Percentiles rank a stretch among this genome's conserved stretches.
These are phyloP conservation scores for Habroteleia sp. DNA, from an alignment of 2,888 invertebrate species.

Conservation along the genomic window DNA sequence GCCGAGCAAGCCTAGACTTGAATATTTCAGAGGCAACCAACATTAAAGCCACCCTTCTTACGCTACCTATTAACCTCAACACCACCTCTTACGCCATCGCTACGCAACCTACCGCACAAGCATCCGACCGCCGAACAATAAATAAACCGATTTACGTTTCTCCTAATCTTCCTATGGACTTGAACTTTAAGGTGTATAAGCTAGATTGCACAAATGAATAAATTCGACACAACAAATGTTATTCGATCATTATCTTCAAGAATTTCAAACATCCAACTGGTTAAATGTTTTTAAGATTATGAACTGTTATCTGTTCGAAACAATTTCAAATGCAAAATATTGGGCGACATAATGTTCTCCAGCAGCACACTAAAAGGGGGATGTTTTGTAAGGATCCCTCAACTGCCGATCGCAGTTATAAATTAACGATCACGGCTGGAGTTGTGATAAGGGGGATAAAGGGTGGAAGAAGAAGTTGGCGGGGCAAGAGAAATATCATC, in stretches of 20 bases:
- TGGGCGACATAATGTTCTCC: conserved; percentile 58
- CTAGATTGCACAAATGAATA: conserved; percentile 20
- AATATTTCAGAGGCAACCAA: conserved; percentile 79
- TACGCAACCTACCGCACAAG: conserved; percentile 62
- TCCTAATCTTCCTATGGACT: conserved; percentile 59
- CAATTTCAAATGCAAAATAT: conserved; percentile 59
- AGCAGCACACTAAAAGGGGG: conserved; percentile 48
- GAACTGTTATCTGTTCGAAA: conserved; percentile 51
- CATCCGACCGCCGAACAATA: conserved; percentile 69
- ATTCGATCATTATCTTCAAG: conserved; percentile 27
- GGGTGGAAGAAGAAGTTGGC: conserved; percentile 62
- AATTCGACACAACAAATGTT: conserved; percentile 13
- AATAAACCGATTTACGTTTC: conserved; percentile 72
- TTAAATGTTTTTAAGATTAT: conserved; percentile 38
- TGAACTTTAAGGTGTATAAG: conserved; percentile 37
- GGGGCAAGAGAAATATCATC: conserved; percentile 79
- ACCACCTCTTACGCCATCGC: conserved; percentile 64
- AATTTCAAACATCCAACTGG: background rate
- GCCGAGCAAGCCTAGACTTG: conserved; percentile 76
- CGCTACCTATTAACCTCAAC: conserved; percentile 79
- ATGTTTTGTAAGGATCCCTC: conserved; percentile 68
- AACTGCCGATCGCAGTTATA: conserved; percentile 78
- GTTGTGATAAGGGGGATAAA: conserved; percentile 64
- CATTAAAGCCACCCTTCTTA: conserved; percentile 80
- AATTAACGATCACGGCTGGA: conserved; percentile 76